phyloP scores from a whole-genome alignment of 1,140 invertebrate species.

The Lepidurus apus region DNA sequence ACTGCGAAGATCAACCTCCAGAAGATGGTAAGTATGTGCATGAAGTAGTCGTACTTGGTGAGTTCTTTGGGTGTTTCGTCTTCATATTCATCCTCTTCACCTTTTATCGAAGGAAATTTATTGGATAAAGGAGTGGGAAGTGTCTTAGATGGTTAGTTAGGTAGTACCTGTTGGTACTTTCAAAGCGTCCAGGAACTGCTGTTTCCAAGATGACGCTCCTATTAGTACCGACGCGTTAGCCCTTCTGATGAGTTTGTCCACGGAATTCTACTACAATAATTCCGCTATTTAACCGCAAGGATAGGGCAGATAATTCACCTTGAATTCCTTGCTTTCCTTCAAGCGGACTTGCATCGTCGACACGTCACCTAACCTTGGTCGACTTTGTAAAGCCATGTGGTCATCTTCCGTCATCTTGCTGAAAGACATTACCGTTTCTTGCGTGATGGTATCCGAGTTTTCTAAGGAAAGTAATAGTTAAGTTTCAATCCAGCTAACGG shows the following conservation, averaged over 20 bases:
- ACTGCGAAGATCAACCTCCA: conserved; percentile 57
- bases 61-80: conserved; percentile 46
- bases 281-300: neutral
- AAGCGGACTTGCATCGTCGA: conserved; percentile 51
- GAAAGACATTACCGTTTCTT: neutral
- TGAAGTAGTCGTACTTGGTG: conserved; percentile 53
- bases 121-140: neutral
- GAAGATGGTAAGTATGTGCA: conserved; percentile 19
- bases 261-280: conserved; percentile 50
- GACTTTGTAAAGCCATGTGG: conserved; percentile 45
- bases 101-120: neutral
- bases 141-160: neutral
- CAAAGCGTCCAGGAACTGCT: conserved; percentile 58
- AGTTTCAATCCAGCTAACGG: neutral
- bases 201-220: conserved; percentile 58
- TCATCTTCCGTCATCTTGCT: conserved; percentile 45
- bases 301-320: conserved; percentile 46
- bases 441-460: neutral
- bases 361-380: conserved; percentile 54
- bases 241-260: conserved; percentile 59
- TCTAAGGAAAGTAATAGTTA: neutral
- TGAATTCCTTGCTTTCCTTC: conserved; percentile 60
- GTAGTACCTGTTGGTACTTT: conserved; percentile 25
- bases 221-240: conserved; percentile 55
- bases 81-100: conserved; percentile 40